Evolutionary conservation across 2,888 invertebrate species (phyloP).

Genomic region (Dasysyrphus albostriatus): DNA sequence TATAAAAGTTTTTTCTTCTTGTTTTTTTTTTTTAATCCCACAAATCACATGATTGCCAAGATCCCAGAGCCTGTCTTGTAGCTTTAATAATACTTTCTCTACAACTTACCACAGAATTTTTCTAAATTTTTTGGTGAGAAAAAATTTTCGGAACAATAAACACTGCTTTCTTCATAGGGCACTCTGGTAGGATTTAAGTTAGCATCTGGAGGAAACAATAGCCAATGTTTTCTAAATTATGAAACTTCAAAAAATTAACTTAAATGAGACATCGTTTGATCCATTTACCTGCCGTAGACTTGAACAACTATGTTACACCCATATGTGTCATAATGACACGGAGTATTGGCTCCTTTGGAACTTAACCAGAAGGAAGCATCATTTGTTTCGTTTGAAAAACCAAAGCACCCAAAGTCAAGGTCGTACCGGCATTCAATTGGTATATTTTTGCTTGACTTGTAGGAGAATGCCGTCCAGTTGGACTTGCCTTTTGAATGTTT

Average conservation of each 20-base stretch:
- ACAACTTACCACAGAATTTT: constrained; percentile 84
- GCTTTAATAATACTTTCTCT: background rate
- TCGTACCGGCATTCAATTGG: constrained; percentile 81
- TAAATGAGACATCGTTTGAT: background rate
- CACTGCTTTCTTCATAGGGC: constrained; percentile 98
- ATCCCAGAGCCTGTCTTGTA: no score
- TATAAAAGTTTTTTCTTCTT: no score
- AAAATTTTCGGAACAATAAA: constrained; percentile 94
- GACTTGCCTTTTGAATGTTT: constrained; percentile 78
- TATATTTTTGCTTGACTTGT: constrained; percentile 79
- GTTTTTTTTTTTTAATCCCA: no score
- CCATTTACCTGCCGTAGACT: constrained; percentile 90
- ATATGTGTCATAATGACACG: constrained; percentile 97
- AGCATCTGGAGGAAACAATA: constrained; percentile 93
- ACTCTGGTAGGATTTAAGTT: constrained; percentile 91
- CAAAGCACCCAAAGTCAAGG: constrained; percentile 89
- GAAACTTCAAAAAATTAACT: constrained; percentile 48
- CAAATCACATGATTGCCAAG: no score
- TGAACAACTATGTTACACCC: constrained; percentile 97
- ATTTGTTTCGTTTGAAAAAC: constrained; percentile 88
- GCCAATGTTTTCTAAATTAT: constrained; percentile 92
- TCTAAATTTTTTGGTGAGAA: constrained; percentile 86
- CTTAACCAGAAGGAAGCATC: constrained; percentile 96
- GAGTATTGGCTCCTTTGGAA: constrained; percentile 93
- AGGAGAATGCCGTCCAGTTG: constrained; percentile 81